Conservation (phyloP, 2,888 invertebrate genomes). For the Serripes groenlandicus region DNA sequence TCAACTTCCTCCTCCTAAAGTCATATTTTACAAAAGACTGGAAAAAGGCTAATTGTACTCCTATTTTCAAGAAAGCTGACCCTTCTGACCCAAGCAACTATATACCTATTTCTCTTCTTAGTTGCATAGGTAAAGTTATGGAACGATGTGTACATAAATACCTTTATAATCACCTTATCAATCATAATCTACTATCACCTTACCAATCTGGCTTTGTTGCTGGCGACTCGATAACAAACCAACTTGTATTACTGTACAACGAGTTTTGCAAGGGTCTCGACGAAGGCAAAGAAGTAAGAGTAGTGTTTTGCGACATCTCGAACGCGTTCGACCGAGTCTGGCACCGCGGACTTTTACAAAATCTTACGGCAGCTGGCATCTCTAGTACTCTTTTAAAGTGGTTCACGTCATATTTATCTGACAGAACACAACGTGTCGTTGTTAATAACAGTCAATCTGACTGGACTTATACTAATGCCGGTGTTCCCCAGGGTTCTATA, state of each 20-base stretch:
- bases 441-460: neutral
- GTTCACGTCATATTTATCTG: slow-evolving; percentile 39
- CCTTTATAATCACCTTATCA: slow-evolving; percentile 35
- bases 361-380: slow-evolving; percentile 47
- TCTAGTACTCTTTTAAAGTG: slow-evolving; percentile 29
- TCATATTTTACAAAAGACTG: slow-evolving; percentile 32
- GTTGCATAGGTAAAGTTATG: slow-evolving; percentile 41
- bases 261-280: slow-evolving; percentile 30
- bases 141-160: slow-evolving; percentile 53
- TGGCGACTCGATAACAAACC: slow-evolving; percentile 51
- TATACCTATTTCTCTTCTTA: slow-evolving; percentile 47
- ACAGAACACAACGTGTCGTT: slow-evolving; percentile 40
- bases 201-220: slow-evolving; percentile 44
- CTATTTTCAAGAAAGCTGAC: slow-evolving; percentile 46
- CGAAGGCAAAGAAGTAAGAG: neutral
- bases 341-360: slow-evolving; percentile 46
- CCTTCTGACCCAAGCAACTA: slow-evolving; percentile 17
- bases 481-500: slow-evolving; percentile 42
- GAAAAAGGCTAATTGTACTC: slow-evolving; percentile 41
- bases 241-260: slow-evolving; percentile 51
- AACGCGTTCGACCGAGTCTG: slow-evolving; percentile 62
- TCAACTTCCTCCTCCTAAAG: no score
- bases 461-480: neutral
- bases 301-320: slow-evolving; percentile 54
- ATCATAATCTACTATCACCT: slow-evolving; percentile 44